Percentiles rank a stretch among this genome's conserved stretches.
phyloP scores from a whole-genome alignment of 2,797 vertebrate genomes.

The Sebastes dallii region DNA sequence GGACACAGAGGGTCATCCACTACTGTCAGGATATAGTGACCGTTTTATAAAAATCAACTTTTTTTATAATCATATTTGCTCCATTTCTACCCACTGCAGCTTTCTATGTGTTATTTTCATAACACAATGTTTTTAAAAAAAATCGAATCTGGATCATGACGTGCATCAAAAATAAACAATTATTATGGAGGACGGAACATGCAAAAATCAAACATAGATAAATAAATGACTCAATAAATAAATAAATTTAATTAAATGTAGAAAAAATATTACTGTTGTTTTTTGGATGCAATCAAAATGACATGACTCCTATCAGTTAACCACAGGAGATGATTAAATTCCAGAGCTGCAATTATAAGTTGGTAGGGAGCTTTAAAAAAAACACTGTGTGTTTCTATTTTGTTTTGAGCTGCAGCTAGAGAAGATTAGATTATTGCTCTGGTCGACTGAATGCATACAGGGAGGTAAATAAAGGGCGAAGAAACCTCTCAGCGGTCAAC shows the following conservation, averaged over 20 bases:
- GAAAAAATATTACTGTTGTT: neutral
- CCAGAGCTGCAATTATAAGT: conserved; percentile 26
- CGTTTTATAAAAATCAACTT: no score
- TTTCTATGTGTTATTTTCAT: neutral
- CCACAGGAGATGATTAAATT: conserved; percentile 42
- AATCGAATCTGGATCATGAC: neutral
- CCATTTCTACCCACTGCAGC: no score
- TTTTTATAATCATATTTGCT: no score
- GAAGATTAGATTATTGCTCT: conserved; percentile 41
- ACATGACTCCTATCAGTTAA: conserved; percentile 57
- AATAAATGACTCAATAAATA: no score
- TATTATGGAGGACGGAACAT: no score
- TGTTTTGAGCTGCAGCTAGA: conserved; percentile 34
- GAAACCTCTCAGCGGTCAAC: neutral
- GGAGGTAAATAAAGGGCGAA: conserved; percentile 8
- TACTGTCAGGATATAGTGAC: no score
- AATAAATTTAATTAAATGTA: no score
- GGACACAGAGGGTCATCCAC: no score
- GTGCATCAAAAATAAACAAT: neutral
- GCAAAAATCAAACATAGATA: no score
- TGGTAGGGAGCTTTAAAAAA: conserved; percentile 12
- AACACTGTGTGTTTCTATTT: conserved; percentile 17
- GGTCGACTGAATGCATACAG: conserved; percentile 5
- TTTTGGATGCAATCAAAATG: conserved; percentile 21
- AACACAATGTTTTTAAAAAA: neutral